Base-by-base conservation (phyloP, 2,113 vertebrate genomes). In the Hyla sarda region DNA sequence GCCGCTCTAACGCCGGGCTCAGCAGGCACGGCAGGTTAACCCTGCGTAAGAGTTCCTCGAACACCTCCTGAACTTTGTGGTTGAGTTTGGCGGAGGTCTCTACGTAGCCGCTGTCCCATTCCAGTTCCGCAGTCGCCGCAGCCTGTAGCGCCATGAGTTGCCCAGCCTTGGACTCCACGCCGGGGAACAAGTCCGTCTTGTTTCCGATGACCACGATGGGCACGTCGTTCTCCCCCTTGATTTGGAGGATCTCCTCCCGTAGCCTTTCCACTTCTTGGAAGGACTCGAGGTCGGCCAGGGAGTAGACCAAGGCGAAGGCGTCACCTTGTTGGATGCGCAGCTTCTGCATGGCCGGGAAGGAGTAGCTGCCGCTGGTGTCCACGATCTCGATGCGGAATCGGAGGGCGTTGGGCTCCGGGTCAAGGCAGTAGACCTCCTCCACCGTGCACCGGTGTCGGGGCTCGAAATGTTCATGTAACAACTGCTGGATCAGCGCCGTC, bases 291-390 rank as follows among this genome's bases (percentile, higher is more conserved):
- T 94, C 90, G 28, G 91, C 91, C 50, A 92, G 89, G 1, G 93
- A 89, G 90, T 92, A 95, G 74, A 94, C 93, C 9, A 95, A 89
- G 19, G 91, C 93, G 71, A 95, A 92, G 0, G 92, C 93, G 85
- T 94, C 92, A 1, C 90, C 91, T 87, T 92, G 91, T 1, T 90
- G 89, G 89, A 95, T 94, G 85, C 90, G 88, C 32, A 95, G 92
- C 84, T 92, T 89, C 52, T 93, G 89, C 94, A 95, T 94, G 78
- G 94, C 94, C 52, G 94, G 94, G 90, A 95, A 95, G 3, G 93
- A 89, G 88, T 93, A 95, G 88, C 93, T 94, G 52, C 94, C 94
- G 82, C 93, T 93, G 0, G 94, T 94, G 90, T 95, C 94, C 89
- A 94, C 32, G 76, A 95, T 93, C 89, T 95, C 93, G 34, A 94